Conservation (phyloP, 2,113 vertebrate species). For the Reinhardtius hippoglossoides region DNA sequence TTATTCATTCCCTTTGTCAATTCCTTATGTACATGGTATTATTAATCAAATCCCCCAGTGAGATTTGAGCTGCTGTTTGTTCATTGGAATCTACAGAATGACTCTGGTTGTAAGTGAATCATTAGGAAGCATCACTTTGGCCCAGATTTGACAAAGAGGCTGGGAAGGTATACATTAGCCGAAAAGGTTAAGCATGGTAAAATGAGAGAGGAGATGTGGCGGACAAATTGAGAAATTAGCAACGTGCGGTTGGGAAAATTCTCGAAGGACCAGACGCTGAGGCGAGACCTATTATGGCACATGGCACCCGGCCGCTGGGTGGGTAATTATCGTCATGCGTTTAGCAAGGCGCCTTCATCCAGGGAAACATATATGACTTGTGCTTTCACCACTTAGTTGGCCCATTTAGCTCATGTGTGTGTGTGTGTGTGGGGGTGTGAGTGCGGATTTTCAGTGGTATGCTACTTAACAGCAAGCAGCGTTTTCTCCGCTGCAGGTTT, state of each 20-base stretch:
- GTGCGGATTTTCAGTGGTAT: conserved; percentile 2
- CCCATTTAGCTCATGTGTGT: conserved; percentile 63
- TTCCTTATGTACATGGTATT: conserved; percentile 66
- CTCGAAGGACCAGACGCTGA: conserved; percentile 77
- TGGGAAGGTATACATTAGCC: conserved; percentile 69
- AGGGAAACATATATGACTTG: conserved; percentile 71
- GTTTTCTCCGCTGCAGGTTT: conserved; percentile 30
- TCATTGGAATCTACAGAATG: conserved; percentile 64
- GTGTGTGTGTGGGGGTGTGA: conserved; percentile 16
- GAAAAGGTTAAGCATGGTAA: conserved; percentile 78
- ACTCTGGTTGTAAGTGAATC: conserved; percentile 61
- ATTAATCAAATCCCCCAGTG: conserved; percentile 69
- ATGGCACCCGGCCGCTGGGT: conserved; percentile 80
- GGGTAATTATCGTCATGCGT: conserved; percentile 83
- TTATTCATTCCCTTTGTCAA: conserved; percentile 72
- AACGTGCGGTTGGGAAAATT: conserved; percentile 64
- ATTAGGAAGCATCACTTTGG: conserved; percentile 75
- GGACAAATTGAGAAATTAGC: conserved; percentile 86
- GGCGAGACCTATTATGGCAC: conserved; percentile 80
- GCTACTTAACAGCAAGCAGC: conserved; percentile 31
- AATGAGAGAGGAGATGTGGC: conserved; percentile 68
- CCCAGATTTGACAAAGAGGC: conserved; percentile 77
- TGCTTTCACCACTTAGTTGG: conserved; percentile 71
- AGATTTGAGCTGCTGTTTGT: conserved; percentile 61
- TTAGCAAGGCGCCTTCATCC: conserved; percentile 76